Evolutionary conservation across 2,113 vertebrate species (phyloP), one percentile per base, ranked within the genome.

Genomic region (Otocyon megalotis): DNA sequence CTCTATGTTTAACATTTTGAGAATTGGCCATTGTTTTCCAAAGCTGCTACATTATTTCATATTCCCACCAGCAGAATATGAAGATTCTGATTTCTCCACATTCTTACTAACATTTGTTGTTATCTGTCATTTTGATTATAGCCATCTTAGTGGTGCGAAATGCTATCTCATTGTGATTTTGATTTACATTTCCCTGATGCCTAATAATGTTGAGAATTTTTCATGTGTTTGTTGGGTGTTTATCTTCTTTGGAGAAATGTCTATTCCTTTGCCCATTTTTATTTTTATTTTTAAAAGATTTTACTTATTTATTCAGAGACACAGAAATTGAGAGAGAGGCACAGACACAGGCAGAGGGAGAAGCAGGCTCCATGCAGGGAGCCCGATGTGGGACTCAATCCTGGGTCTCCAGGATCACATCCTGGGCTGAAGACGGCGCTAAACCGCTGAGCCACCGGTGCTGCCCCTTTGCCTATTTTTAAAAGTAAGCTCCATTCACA

Each of bases 241-340:
- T 91, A 76, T 53, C 37, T 96, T 94, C 43, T 72, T 88, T 43
- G 50, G 62, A 88, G 28, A 94, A 84, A 71, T 79, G 0, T 88
- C 60, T 94, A 48, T 92, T 92, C 16, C 48, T 69, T 92, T 88
- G 37, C 43, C 43, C 20, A 88, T 67, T 90, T 90, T 91, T 72
- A 26, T 63, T 63, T 63, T 43, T 5, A 43, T 43, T 43, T 43
- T 43, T 43, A 43, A 43, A 43, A 43, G 43, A 43, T 43, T 43
- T 43, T 43, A 43, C 43, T 43, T 43, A 43, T 43, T 43, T 43
- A 43, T 43, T 43, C 43, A 43, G 43, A 43, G 43, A 43, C 43
- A 43, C 43, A 43, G 43, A 43, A 43, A 43, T 43, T 43, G 43
- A 43, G 43, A 43, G 43, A 43, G 43, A 43, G 43, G 43, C 43